phyloP scores from a whole-genome alignment of 2,888 invertebrate species.

The Dasysyrphus albostriatus region DNA sequence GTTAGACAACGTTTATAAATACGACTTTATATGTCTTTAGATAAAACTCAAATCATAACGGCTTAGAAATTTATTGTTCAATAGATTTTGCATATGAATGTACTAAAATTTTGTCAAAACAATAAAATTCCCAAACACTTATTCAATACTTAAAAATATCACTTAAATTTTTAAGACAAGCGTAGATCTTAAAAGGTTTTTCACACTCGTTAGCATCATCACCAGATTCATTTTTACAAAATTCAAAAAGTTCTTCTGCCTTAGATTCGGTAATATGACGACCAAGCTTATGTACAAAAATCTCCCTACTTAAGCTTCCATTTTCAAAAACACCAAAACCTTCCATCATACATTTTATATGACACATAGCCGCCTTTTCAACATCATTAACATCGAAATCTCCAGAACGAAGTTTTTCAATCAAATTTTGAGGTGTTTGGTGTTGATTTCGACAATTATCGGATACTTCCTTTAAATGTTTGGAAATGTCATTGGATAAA shows the following conservation, averaged over 20 bases:
- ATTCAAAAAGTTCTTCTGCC: background rate
- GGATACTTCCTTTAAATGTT: background rate
- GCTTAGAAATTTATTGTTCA: too few species aligned
- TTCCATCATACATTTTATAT: constrained; percentile 17
- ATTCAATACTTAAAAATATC: constrained; percentile 12
- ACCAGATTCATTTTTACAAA: constrained; percentile 8
- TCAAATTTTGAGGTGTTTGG: background rate
- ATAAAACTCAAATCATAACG: too few species aligned
- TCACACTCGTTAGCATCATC: background rate
- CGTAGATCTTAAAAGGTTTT: background rate
- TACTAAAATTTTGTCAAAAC: too few species aligned
- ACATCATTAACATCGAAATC: background rate
- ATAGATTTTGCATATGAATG: background rate
- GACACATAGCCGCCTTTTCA: background rate
- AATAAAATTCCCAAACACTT: background rate
- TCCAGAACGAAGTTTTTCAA: background rate
- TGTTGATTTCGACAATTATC: background rate
- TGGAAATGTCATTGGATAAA: background rate
- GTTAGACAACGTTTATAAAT: too few species aligned
- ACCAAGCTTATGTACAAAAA: background rate
- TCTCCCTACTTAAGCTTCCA: background rate
- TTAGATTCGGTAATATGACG: background rate
- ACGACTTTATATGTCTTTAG: too few species aligned
- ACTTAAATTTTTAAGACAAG: background rate
- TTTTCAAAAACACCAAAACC: background rate